Conservation (phyloP, 2,797 vertebrate species). For the Amniataba percoides region DNA sequence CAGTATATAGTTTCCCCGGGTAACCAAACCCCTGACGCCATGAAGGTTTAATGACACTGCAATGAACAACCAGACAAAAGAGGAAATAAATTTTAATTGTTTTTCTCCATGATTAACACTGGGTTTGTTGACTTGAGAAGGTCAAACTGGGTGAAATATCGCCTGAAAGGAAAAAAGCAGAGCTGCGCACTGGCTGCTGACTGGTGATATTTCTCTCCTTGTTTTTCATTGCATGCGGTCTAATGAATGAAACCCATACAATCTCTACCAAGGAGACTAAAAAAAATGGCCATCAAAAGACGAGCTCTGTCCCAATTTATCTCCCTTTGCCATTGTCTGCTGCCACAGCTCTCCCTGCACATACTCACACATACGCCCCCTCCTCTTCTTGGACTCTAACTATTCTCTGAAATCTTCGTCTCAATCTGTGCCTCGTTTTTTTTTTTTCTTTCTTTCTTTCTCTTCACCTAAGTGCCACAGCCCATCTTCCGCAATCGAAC, state of each 20-base stretch:
- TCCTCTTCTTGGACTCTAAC: slow-evolving; percentile 39
- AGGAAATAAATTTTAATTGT: slow-evolving; percentile 57
- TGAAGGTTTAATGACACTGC: slow-evolving; percentile 43
- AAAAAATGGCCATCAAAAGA: slow-evolving; percentile 72
- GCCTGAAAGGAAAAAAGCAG: slow-evolving; percentile 45
- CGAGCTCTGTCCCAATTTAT: slow-evolving; percentile 72
- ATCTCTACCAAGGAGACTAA: slow-evolving; percentile 79
- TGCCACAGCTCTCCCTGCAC: slow-evolving; percentile 40
- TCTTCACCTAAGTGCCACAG: slow-evolving; percentile 35
- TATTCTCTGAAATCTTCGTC: slow-evolving; percentile 58
- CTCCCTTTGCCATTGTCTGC: slow-evolving; percentile 65
- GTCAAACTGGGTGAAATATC: slow-evolving; percentile 71
- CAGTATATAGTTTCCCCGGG: slow-evolving; percentile 39
- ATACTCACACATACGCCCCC: slow-evolving; percentile 26
- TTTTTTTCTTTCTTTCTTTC: slow-evolving; percentile 55
- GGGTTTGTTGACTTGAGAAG: slow-evolving; percentile 73
- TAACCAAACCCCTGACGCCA: slow-evolving; percentile 34
- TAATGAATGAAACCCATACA: slow-evolving; percentile 77
- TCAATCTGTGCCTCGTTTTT: slow-evolving; percentile 29
- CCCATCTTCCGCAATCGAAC: slow-evolving; percentile 39
- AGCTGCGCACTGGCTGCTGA: slow-evolving; percentile 56
- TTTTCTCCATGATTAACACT: slow-evolving; percentile 68
- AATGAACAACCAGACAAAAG: slow-evolving; percentile 47
- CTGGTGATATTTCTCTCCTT: slow-evolving; percentile 79
- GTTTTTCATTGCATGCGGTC: slow-evolving; percentile 66